Evolutionary conservation across 2,797 vertebrate species (phyloP).

Genomic region (Meriones psammophilus): DNA sequence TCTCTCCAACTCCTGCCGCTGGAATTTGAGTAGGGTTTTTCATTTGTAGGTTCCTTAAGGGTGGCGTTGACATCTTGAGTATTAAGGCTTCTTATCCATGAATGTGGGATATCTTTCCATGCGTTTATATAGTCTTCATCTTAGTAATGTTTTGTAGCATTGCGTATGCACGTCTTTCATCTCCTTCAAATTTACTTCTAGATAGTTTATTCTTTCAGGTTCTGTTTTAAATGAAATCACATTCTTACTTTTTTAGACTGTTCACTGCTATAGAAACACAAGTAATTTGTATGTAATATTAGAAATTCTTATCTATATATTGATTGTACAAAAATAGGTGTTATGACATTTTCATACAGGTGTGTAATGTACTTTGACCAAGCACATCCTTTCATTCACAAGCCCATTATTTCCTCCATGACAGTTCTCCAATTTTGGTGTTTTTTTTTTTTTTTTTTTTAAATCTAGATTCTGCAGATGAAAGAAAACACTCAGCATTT

Average conservation of each 20-base stretch:
- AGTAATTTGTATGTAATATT: neutral
- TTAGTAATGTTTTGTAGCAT: constrained; percentile 17
- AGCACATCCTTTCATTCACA: neutral
- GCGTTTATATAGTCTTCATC: constrained; percentile 30
- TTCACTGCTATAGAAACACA: neutral
- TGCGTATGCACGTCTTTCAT: constrained; percentile 9
- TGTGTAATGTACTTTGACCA: neutral
- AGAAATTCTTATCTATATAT: neutral
- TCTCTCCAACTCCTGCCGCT: neutral
- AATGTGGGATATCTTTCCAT: neutral
- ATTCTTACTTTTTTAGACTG: constrained; percentile 2
- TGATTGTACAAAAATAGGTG: neutral
- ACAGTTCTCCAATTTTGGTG: neutral
- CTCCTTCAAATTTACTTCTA: neutral
- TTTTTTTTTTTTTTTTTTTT: neutral
- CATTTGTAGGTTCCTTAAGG: neutral
- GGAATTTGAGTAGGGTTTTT: neutral
- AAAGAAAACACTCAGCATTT: neutral
- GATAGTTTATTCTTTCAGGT: constrained; percentile 22
- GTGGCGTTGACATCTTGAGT: neutral
- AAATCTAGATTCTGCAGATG: neutral
- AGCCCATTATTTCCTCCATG: neutral
- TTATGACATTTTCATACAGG: neutral
- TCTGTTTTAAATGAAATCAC: neutral
- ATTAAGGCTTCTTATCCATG: neutral